Conservation (phyloP, 53 echinoderm and acorn worm species). For the Echinarachnius parma region DNA sequence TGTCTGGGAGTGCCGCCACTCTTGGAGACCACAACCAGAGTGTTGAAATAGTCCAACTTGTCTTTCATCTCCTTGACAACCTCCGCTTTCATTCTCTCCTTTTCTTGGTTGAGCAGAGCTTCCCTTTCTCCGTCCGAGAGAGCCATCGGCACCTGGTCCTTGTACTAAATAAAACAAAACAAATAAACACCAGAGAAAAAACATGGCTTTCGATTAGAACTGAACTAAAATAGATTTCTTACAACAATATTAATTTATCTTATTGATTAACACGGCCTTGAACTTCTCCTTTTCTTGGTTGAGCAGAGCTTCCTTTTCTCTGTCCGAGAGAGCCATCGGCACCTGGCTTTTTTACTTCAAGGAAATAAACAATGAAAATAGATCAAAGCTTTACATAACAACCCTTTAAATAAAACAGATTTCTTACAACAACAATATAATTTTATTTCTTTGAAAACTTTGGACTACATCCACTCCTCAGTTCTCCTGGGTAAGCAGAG, state of each 20-base stretch:
- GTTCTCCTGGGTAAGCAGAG: conserved; percentile 27
- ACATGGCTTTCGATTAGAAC: background rate
- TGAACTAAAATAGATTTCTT: too few relatives aligned
- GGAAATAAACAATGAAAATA: too few relatives aligned
- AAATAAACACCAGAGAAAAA: background rate
- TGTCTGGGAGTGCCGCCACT: conserved; percentile 4
- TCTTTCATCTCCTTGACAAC: conserved; percentile 27
- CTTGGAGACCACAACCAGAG: conserved; percentile 31
- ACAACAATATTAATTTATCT: too few relatives aligned
- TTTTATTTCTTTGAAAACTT: too few relatives aligned
- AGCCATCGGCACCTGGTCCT: background rate
- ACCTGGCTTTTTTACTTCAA: too few relatives aligned
- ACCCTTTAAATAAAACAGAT: too few relatives aligned
- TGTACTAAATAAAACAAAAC: background rate
- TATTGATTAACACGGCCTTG: conserved; percentile 29
- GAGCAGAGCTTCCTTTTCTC: conserved; percentile 28
- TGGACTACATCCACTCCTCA: too few relatives aligned
- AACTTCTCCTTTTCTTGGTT: conserved; percentile 28
- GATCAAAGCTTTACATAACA: too few relatives aligned
- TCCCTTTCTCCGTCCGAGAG: conserved; percentile 31
- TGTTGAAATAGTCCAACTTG: conserved; percentile 34
- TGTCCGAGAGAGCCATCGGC: conserved; percentile 7
- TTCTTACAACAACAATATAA: too few relatives aligned
- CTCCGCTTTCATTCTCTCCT: conserved; percentile 38
- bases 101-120: conserved; percentile 24